Evolutionary conservation across 2,113 vertebrate genomes (phyloP).

Genomic region (Gracilinanus agilis): DNA sequence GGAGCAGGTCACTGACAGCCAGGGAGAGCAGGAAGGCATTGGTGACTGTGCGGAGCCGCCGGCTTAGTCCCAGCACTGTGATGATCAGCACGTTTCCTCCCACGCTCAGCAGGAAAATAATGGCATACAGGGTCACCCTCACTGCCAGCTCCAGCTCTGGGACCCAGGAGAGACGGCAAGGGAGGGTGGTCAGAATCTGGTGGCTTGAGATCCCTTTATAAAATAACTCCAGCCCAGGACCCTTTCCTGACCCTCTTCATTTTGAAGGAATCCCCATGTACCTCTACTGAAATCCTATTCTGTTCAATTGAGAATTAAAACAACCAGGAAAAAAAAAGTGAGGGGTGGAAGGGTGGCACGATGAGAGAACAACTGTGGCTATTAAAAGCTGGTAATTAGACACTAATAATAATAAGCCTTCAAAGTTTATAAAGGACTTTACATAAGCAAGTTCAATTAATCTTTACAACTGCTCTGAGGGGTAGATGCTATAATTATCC

Average conservation of each 20-base stretch:
- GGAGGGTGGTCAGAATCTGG: not conserved
- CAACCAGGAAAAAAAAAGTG: not conserved
- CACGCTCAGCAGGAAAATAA: slow-evolving; percentile 94
- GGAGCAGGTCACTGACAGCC: slow-evolving; percentile 95
- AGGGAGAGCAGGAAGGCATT: slow-evolving; percentile 97
- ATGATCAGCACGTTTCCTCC: slow-evolving; percentile 95
- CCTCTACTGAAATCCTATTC: not conserved
- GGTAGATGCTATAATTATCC: not conserved
- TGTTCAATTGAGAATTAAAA: not conserved
- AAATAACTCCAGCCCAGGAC: not conserved
- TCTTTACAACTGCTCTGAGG: not conserved
- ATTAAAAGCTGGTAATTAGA: not conserved
- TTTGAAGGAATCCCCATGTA: not conserved
- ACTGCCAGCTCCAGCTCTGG: slow-evolving; percentile 90
- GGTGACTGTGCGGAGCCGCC: slow-evolving; percentile 95
- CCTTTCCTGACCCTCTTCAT: not conserved
- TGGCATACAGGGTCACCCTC: slow-evolving; percentile 90
- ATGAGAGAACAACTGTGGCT: not conserved
- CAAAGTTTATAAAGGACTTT: not conserved
- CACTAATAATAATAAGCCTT: not conserved
- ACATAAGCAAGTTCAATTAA: not conserved
- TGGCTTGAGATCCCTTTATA: not conserved
- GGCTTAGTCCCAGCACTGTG: slow-evolving; percentile 91
- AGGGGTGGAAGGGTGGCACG: not conserved
- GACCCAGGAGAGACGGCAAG: slow-evolving; percentile 21